Percentiles rank a stretch among this genome's conserved stretches.
Evolutionary conservation across 2,888 invertebrate species (phyloP).

Genomic region (Zygothrica quintamaculata): DNA sequence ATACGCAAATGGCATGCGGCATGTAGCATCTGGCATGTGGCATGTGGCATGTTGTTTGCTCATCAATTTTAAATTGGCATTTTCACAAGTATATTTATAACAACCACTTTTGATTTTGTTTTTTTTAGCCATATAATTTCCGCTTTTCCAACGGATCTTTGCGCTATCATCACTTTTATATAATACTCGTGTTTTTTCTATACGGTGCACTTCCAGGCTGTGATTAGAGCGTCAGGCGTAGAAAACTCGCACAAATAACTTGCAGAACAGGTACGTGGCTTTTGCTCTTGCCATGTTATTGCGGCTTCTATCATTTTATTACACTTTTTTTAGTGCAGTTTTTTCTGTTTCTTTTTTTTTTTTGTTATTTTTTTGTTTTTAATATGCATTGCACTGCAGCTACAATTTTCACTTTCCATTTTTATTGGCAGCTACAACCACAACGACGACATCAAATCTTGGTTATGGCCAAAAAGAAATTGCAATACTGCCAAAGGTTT

Average conservation of each 20-base stretch:
- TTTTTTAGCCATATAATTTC: constrained; percentile 57
- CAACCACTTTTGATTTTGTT: constrained; percentile 50
- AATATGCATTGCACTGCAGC: constrained; percentile 75
- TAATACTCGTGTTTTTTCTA: constrained; percentile 60
- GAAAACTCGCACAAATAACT: constrained; percentile 65
- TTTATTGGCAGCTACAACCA: constrained; percentile 66
- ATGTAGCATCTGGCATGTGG: neutral
- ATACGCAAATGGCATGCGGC: constrained; percentile 2
- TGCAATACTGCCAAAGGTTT: constrained; percentile 75
- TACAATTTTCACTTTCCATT: constrained; percentile 79
- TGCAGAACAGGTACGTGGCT: constrained; percentile 69
- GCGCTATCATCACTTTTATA: constrained; percentile 64
- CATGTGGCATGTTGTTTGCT: constrained; percentile 6
- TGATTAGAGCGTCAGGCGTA: constrained; percentile 61
- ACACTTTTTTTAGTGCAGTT: constrained; percentile 37
- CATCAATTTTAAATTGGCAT: constrained; percentile 41
- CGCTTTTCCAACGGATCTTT: constrained; percentile 30
- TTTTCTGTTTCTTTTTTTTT: constrained; percentile 1
- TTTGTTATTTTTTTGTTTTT: constrained; percentile 44
- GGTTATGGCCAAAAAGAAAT: constrained; percentile 74
- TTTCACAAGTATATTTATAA: constrained; percentile 49
- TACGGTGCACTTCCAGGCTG: constrained; percentile 25
- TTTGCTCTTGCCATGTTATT: constrained; percentile 30
- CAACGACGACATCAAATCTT: constrained; percentile 67
- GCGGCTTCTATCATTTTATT: constrained; percentile 72